Base-by-base conservation (phyloP, 2,797 vertebrate species). In the Falco naumanni region DNA sequence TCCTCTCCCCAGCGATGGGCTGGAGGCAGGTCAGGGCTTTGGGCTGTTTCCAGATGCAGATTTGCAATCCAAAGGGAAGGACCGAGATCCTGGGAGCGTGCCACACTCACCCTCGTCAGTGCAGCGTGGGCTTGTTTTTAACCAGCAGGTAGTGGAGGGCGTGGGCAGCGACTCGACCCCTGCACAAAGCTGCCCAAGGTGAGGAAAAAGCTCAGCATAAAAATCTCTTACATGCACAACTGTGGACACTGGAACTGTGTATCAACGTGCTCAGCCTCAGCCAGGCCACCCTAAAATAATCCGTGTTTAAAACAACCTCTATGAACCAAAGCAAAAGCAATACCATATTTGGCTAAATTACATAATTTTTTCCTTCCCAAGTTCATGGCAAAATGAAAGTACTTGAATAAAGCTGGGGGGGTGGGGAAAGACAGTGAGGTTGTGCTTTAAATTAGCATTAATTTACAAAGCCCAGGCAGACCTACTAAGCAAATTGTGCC, bases 391-490 rank as follows among this genome's bases (percentile, higher is more conserved):
- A 80, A 87, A 83, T 17, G 54, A 61, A 83, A 87, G 43, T 5
- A 2, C 29, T 77, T 70, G 68, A 75, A 68, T 60, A 77, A 93
- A 93, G 72, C 17, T 53, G 14, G 3, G 12, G 2, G 7, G 10
- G 17, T 53, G 14, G 3, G 12, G 3, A 7, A 10, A 48, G 34
- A 66, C 48, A 63, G 25, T 26, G 66, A 74, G 41, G 45, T 65
- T 71, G 90, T 80, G 94, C 86, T 92, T 95, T 92, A 92, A 93
- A 96, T 96, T 86, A 90, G 66, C 96, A 96, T 95, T 78, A 45
- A 92, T 95, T 97, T 85, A 87, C 72, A 93, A 90, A 92, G 93
- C 90, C 87, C 87, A 75, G 94, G n/a, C 87, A 90, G 90, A 68
- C 26, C 66, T 28, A 3, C 91, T 80, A 57, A 94, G 93, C 90